Base-by-base conservation (phyloP, 2,113 vertebrate genomes). In the Petrocephalus zakoni region DNA sequence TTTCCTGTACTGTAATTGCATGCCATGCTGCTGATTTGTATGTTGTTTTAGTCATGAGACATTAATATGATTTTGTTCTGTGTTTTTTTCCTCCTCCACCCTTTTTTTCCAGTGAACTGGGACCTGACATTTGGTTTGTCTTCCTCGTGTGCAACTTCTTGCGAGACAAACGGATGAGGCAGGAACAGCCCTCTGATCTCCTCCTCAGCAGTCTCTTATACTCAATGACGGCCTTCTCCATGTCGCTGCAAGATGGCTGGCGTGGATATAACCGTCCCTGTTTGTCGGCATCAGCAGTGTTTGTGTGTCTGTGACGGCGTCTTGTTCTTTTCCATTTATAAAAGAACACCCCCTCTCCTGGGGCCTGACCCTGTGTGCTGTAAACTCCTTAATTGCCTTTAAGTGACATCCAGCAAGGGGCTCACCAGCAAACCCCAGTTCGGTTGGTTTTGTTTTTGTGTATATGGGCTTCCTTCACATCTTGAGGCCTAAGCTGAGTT, bases 191-290 rank as follows among this genome's bases (percentile, higher is more conserved):
- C 91, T 88, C 87, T 53, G 52, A 90, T 87, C 88, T 92, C 91
- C 87, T 91, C 90, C 91, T 91, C 91, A 89, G 61, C 90, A 89
- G 90, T 94, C 90, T 91, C 91, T 90, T 87, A 86, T 92, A 90
- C 91, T 88, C 88, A 87, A 90, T 88, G 91, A 90, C 72, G 89
- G 92, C 89, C 90, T 89, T 93, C 91, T 86, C 89, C 91, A 92
- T 91, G 93, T 93, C 90, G 90, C 90, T 92, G 87, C 94, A 96
- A 94, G 92, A 96, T 96, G 96, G 95, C 94, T 94, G 88, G 92
- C 93, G 93, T 95, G 94, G 92, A 95, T 94, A 92, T 95, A 94
- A 95, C 88, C 47, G 81, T 90, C 92, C 91, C 91, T 90, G 90
- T 89, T 55, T 92, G 89, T 92, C 83, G 88, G 72, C 90, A 89